Percentiles rank a stretch among this genome's conserved stretches.
phyloP scores from a whole-genome alignment of 2,888 invertebrate species.

The Sphaeridia pumilis region DNA sequence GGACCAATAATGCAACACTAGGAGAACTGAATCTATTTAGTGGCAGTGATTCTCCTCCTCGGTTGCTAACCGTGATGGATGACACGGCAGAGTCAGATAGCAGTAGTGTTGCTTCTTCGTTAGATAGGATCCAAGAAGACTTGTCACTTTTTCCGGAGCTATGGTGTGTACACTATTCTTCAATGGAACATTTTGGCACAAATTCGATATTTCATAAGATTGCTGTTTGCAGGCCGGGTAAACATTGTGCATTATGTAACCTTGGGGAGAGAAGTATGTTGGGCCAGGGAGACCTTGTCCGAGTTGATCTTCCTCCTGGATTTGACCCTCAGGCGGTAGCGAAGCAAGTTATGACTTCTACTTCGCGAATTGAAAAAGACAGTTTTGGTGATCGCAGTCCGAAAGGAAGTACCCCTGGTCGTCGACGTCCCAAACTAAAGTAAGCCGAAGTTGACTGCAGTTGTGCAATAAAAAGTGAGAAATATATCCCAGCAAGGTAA shows the following conservation, averaged over 20 bases:
- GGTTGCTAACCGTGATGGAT: slow-evolving; percentile 42
- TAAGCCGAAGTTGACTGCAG: too few species aligned
- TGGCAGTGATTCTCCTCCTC: slow-evolving; percentile 41
- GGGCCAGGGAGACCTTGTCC: slow-evolving; percentile 79
- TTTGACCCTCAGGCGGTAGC: slow-evolving; percentile 49
- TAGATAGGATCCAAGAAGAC: slow-evolving; percentile 56
- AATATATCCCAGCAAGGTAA: too few species aligned
- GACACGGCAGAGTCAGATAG: slow-evolving; percentile 43
- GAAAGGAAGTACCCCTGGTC: too few species aligned
- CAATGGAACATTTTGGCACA: too few species aligned
- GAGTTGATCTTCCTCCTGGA: slow-evolving; percentile 50
- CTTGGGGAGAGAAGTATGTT: slow-evolving; percentile 81
- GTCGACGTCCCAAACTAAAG: too few species aligned
- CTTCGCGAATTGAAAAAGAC: slow-evolving; percentile 39
- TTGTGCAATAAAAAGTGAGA: too few species aligned
- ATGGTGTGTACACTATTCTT: slow-evolving; percentile 54
- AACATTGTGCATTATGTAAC: slow-evolving; percentile 81
- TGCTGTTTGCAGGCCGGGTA: slow-evolving; percentile 67
- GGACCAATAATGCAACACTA: slow-evolving; percentile 30
- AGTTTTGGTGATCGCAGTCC: slow-evolving; percentile 39
- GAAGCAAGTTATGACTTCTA: slow-evolving; percentile 28
- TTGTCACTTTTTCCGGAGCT: slow-evolving; percentile 54
- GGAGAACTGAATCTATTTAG: slow-evolving; percentile 29
- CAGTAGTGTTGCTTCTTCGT: slow-evolving; percentile 51
- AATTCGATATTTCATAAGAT: too few species aligned